Conservation (phyloP, 2,113 vertebrate genomes). For the Sitta europaea region DNA sequence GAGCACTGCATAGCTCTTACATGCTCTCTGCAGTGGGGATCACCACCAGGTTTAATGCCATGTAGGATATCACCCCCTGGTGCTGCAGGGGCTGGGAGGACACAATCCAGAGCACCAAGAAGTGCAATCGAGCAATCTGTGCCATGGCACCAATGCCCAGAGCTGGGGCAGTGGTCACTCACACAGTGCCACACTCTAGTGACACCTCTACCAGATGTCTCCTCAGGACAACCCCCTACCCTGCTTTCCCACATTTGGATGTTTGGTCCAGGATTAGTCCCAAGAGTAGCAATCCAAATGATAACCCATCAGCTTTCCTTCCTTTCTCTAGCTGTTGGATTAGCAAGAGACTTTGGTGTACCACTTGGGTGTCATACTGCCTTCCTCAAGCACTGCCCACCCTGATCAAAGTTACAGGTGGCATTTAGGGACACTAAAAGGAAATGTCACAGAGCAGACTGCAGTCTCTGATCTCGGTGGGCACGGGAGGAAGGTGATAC, state of each 20-base stretch:
- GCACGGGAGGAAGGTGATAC: neutral
- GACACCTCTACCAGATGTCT: neutral
- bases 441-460: neutral
- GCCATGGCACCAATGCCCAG: neutral
- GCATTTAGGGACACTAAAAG: neutral
- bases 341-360: neutral
- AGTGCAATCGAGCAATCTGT: accelerated
- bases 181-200: neutral
- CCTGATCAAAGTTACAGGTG: neutral
- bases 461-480: neutral
- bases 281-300: neutral
- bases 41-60: neutral
- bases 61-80: neutral
- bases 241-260: accelerated
- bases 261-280: neutral
- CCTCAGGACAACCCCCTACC: neutral
- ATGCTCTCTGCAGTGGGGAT: neutral
- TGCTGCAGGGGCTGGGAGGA: neutral
- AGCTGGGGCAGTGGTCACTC: neutral
- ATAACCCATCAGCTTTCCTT: neutral
- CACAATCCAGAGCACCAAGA: neutral
- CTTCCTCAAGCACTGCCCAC: neutral
- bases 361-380: neutral
- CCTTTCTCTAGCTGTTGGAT: neutral
- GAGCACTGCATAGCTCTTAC: neutral